Evolutionary conservation across 2,888 invertebrate genomes (phyloP).

Genomic region (Blastobasis adustella): DNA sequence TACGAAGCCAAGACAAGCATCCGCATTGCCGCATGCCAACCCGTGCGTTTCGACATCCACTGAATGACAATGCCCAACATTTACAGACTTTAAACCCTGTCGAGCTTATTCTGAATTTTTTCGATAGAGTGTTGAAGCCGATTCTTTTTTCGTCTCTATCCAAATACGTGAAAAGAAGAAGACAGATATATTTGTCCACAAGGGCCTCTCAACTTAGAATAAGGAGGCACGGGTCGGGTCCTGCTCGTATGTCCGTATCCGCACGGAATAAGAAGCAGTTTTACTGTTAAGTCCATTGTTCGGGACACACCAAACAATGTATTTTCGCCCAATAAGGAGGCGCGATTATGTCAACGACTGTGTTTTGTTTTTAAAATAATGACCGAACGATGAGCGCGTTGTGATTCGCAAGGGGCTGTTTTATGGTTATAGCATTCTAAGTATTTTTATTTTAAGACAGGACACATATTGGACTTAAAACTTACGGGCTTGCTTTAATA

Average conservation of each 20-base stretch:
- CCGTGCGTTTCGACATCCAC: constrained; percentile 64
- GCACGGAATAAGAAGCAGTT: constrained; percentile 70
- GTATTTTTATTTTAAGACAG: background rate
- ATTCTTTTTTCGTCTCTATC: background rate
- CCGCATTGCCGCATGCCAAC: constrained; percentile 55
- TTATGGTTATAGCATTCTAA: constrained; percentile 42
- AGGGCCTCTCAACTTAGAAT: too few species aligned
- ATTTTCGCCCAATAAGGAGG: constrained; percentile 67
- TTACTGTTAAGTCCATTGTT: constrained; percentile 71
- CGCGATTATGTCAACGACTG: constrained; percentile 67
- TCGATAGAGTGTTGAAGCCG: background rate
- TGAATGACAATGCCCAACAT: constrained; percentile 69
- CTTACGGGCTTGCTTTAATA: too few species aligned
- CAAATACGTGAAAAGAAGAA: too few species aligned
- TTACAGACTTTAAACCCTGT: constrained; percentile 42
- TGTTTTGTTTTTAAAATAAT: constrained; percentile 67
- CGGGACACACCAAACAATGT: constrained; percentile 64
- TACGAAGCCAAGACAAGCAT: constrained; percentile 8
- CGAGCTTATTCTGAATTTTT: constrained; percentile 2
- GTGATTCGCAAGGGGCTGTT: constrained; percentile 36
- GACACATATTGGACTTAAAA: too few species aligned
- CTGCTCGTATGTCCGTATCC: constrained; percentile 37
- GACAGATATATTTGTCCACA: too few species aligned
- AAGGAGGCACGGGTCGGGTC: too few species aligned
- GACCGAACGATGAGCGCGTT: constrained; percentile 40